Evolutionary conservation across 2,797 vertebrate species (phyloP), one percentile per base, ranked within the genome.

Genomic region (Eremophila alpestris): DNA sequence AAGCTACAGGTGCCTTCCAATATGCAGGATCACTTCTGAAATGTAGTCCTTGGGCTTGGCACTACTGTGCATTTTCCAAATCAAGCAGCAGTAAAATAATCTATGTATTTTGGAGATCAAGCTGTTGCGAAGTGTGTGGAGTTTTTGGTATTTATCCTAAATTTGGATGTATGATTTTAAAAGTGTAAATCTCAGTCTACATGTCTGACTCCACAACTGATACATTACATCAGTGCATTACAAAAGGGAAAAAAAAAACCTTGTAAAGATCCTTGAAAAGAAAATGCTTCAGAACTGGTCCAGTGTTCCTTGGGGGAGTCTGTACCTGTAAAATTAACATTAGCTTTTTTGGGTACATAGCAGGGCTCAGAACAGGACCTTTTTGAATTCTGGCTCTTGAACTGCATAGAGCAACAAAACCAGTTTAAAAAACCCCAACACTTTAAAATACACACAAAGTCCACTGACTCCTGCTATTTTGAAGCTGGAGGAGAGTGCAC

Each of bases 11-110:
- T 96, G 80, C 73, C 93, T 97, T 97, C 70, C 87, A 93, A 89
- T 96, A 96, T 97, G 94, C 87, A 94, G 94, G 94, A 97, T 97
- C 97, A 97, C 94, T 98, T 98, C 95, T 98, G 97, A 98, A 97
- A 96, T 97, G 96, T 85, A 96, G 94, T 97, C 91, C 90, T 92
- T 94, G 83, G 90, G 92, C 96, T 96, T 83, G 94, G 94, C 94
- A 92, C 88, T 95, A 89, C 94, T 91, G 84, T 96, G 85, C 89
- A 13, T 90, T 96, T 94, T 94, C 74, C 18, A 94, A 95, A 74
- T 86, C 63, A 75, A 83, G 65, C 81, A 75, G 58, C 64, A 81
- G 52, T 91, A 68, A 80, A 92, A 54, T 73, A 63, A 68, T 71
- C 65, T 70, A 38, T 52, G 59, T 76, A 9, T 68, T 94, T 68